phyloP scores from a whole-genome alignment of 2,888 invertebrate genomes.

The Philonicus albiceps region DNA sequence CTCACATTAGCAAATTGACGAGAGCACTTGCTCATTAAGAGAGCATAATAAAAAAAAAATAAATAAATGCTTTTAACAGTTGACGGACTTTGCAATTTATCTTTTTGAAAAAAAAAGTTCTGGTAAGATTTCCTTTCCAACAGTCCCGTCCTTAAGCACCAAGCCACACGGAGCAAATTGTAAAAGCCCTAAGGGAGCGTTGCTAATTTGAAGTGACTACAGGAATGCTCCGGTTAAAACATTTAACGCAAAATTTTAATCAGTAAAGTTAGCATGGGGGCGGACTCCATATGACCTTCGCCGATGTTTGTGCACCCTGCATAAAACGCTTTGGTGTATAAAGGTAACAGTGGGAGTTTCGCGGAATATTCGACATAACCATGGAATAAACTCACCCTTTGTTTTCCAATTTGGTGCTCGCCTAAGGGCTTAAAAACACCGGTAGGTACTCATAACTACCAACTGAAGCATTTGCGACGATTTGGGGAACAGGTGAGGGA shows the following conservation, averaged over 20 bases:
- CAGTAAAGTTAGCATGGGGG: not conserved
- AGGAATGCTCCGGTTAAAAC: not conserved
- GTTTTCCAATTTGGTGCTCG: not conserved
- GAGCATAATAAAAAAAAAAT: not conserved
- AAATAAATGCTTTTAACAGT: not conserved
- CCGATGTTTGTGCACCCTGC: not conserved
- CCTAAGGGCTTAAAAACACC: not conserved
- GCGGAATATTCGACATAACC: not conserved
- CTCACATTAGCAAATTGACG: not conserved
- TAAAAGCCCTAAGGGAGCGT: not conserved
- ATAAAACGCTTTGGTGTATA: not conserved
- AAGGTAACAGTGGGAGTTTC: not conserved
- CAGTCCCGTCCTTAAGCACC: not conserved
- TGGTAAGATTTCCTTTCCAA: not conserved
- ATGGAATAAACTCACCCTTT: not conserved
- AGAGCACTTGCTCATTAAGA: not conserved
- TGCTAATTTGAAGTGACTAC: not conserved
- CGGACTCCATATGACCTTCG: not conserved
- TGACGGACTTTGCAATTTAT: not conserved
- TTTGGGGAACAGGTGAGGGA: not conserved
- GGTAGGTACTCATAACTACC: not conserved
- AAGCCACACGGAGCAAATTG: not conserved
- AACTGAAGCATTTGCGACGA: not conserved
- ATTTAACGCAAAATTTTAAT: not conserved
- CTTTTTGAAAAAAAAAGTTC: not conserved